Conservation (phyloP, 30 jellyfish, hydroid and myxozoan genomes). For the Pelagia noctiluca region DNA sequence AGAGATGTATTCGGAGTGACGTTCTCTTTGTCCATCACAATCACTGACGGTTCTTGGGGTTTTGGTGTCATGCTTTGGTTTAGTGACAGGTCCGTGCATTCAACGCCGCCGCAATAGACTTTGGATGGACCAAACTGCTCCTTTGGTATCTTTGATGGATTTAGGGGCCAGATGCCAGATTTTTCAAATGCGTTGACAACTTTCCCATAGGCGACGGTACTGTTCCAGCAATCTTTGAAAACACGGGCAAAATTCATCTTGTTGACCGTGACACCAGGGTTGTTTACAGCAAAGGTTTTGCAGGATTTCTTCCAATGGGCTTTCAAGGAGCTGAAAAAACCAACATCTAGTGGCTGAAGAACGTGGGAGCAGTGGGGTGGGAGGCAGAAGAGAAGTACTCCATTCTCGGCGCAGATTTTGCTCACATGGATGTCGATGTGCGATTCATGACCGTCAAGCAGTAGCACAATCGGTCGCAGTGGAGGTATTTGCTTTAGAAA, state of each 20-base stretch:
- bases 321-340: slow-evolving; percentile 1
- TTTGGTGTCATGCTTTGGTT: too few relatives aligned
- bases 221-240: background rate
- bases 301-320: background rate
- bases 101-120: too few relatives aligned
- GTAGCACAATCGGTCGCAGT: slow-evolving; percentile 17
- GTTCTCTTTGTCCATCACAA: background rate
- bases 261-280: background rate
- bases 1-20: too few relatives aligned
- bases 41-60: background rate
- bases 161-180: background rate
- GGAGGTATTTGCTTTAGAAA: slow-evolving; percentile 10
- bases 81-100: background rate
- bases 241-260: background rate
- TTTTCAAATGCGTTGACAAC: background rate
- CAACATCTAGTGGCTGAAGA: slow-evolving; percentile 19
- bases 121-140: background rate
- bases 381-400: slow-evolving; percentile 10
- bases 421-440: slow-evolving; percentile 6
- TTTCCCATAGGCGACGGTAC: background rate
- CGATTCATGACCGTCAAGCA: slow-evolving; percentile 16
- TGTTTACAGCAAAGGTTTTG: background rate
- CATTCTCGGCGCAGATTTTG: slow-evolving; percentile 8
- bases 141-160: background rate
- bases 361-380: slow-evolving; percentile 30